These are phyloP conservation scores for Chunga burmeisteri DNA, from an alignment of 2,113 vertebrate genomes.

Conservation along the genomic window DNA sequence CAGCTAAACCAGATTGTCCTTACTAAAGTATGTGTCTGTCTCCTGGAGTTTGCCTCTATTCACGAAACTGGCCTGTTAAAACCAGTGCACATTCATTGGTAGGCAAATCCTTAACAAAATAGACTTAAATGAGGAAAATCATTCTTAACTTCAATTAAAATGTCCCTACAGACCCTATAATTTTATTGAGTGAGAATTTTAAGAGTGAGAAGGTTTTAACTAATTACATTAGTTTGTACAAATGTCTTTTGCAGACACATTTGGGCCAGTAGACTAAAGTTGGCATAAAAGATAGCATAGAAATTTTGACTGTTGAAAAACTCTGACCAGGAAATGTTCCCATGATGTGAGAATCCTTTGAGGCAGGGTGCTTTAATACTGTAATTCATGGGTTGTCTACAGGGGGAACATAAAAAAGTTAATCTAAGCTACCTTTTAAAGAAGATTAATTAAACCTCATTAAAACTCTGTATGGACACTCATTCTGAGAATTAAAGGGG, in stretches of 20 bases:
- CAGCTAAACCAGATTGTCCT: background rate
- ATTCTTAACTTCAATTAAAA: background rate
- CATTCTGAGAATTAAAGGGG: slow-evolving; percentile 20
- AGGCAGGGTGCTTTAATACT: background rate
- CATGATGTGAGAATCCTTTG: background rate
- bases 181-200: background rate
- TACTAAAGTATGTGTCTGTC: background rate
- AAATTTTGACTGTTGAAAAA: background rate
- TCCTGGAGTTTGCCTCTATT: background rate
- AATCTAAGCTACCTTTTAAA: slow-evolving; percentile 10
- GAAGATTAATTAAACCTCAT: slow-evolving; percentile 25
- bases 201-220: background rate
- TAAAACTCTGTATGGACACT: slow-evolving; percentile 2
- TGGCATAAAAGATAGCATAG: background rate
- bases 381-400: background rate
- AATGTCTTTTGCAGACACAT: background rate
- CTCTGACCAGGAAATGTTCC: background rate
- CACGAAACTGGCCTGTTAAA: background rate
- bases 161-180: background rate
- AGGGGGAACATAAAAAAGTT: background rate
- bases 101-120: background rate
- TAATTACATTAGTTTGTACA: background rate
- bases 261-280: background rate
- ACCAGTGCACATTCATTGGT: background rate
- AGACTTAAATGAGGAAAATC: background rate